A percentile compares a stretch with the other conserved stretches of the same genome.
Evolutionary conservation across 2,888 invertebrate species (phyloP).

Genomic region (Cephus nigrinus): DNA sequence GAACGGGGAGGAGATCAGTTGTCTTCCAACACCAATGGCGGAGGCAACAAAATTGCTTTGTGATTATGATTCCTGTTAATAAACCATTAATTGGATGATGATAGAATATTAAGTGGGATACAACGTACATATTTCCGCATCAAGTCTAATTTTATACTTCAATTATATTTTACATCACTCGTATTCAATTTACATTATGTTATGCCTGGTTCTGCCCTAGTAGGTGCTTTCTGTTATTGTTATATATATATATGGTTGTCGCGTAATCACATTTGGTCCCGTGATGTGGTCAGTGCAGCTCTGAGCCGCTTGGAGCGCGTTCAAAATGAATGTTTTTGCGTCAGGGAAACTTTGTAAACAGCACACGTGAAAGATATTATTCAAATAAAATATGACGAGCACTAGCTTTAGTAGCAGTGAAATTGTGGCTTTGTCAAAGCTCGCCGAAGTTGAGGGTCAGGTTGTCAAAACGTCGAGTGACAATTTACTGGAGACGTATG

Average conservation of each 20-base stretch:
- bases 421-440: slow-evolving; percentile 10
- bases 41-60: neutral
- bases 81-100: neutral
- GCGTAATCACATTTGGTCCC: neutral
- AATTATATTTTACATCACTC: neutral
- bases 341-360: neutral
- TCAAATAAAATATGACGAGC: slow-evolving; percentile 9
- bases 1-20: neutral
- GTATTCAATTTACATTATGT: neutral
- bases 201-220: too few relatives aligned
- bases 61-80: neutral
- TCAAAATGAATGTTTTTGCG: neutral
- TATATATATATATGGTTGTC: too few relatives aligned
- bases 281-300: neutral
- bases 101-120: neutral
- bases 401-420: slow-evolving; percentile 19
- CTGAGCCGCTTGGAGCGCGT: neutral
- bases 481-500: slow-evolving; percentile 68
- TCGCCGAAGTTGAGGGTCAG: slow-evolving; percentile 15
- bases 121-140: neutral
- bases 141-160: neutral
- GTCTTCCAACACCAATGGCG: neutral
- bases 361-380: slow-evolving; percentile 3
- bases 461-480: slow-evolving; percentile 10
- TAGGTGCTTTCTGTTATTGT: too few relatives aligned